These are phyloP conservation scores for Salpingus planirostris DNA, from an alignment of 2,888 invertebrate species.

Conservation along the genomic window DNA sequence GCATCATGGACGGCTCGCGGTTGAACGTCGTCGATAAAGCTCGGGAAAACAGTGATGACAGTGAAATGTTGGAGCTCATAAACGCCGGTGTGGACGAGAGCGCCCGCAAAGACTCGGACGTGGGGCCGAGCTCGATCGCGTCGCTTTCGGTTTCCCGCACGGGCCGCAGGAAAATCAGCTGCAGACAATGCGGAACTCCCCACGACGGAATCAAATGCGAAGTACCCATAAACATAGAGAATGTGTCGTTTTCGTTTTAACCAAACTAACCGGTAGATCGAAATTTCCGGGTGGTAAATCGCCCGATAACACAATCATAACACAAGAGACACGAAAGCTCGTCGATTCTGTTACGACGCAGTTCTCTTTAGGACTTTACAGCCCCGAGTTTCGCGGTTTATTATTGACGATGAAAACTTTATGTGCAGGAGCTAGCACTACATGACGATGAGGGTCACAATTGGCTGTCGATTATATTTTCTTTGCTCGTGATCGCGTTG, in stretches of 20 bases:
- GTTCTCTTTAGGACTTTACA: too few relatives aligned
- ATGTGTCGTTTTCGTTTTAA: too few relatives aligned
- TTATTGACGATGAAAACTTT: slow-evolving; percentile 1
- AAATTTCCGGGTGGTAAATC: too few relatives aligned
- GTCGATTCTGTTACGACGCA: too few relatives aligned
- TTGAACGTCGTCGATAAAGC: slow-evolving; percentile 4
- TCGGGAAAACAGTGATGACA: slow-evolving; percentile 18
- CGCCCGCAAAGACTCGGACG: slow-evolving; percentile 6
- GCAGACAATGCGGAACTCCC: slow-evolving; percentile 23
- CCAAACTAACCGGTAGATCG: too few relatives aligned
- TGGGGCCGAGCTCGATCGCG: slow-evolving; percentile 2
- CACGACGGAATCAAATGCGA: slow-evolving; percentile 22
- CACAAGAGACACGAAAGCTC: too few relatives aligned
- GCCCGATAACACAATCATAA: too few relatives aligned
- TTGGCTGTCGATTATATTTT: slow-evolving; percentile 82
- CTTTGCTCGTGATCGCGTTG: slow-evolving; percentile 76
- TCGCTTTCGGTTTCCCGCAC: background rate
- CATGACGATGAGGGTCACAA: slow-evolving; percentile 73
- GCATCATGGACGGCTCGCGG: slow-evolving; percentile 6
- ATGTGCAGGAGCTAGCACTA: slow-evolving; percentile 63
- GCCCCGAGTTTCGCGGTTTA: too few relatives aligned
- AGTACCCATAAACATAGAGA: slow-evolving; percentile 11
- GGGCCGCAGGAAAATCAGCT: slow-evolving; percentile 17
- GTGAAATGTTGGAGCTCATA: slow-evolving; percentile 19
- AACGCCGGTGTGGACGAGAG: slow-evolving; percentile 12